Evolutionary conservation across 2,797 vertebrate genomes (phyloP).

Genomic region (Leptodactylus fallax): DNA sequence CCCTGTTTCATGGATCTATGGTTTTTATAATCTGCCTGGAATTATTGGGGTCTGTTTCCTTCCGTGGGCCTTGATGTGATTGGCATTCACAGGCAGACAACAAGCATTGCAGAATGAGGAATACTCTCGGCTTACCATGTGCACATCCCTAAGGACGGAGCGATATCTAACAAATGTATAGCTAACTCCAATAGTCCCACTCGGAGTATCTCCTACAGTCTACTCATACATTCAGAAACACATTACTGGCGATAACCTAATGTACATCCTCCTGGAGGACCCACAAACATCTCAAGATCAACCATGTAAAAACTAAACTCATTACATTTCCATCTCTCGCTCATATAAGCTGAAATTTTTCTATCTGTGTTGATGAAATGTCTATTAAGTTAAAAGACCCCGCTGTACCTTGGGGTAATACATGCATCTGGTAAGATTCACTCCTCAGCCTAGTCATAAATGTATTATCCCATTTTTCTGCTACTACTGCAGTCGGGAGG

Average conservation of each 20-base stretch:
- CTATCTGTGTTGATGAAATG: neutral
- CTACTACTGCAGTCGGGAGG: neutral
- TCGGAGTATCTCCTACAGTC: neutral
- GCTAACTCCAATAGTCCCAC: neutral
- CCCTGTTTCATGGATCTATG: neutral
- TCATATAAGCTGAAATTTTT: neutral
- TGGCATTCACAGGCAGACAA: neutral
- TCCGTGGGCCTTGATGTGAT: neutral
- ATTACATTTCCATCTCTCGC: slow-evolving; percentile 4
- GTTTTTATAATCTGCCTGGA: too few relatives aligned
- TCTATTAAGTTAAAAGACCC: slow-evolving; percentile 7
- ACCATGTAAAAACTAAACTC: slow-evolving; percentile 12
- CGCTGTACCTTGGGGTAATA: neutral
- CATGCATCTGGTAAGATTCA: neutral
- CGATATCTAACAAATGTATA: neutral
- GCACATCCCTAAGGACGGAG: neutral
- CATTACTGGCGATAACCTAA: slow-evolving; percentile 6
- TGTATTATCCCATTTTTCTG: neutral
- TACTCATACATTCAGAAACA: neutral
- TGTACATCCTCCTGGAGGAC: neutral
- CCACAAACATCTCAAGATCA: slow-evolving; percentile 18
- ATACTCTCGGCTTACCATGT: too few relatives aligned
- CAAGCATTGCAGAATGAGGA: neutral
- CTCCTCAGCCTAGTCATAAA: neutral
- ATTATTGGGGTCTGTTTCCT: too few relatives aligned